Conservation (phyloP, 1,140 invertebrate genomes). For the Lutraria rhynchaena region DNA sequence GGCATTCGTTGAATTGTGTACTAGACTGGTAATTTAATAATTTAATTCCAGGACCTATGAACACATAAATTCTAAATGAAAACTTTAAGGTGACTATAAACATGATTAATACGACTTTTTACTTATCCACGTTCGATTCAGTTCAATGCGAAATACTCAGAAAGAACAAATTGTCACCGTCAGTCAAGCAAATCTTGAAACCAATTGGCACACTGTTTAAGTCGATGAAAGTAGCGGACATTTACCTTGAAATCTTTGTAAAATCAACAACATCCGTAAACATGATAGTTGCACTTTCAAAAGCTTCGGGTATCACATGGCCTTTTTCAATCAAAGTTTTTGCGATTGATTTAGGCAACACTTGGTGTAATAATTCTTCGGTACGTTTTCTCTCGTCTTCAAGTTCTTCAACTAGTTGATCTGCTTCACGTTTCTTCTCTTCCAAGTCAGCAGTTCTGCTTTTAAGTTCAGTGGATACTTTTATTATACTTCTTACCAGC, state of each 20-base stretch:
- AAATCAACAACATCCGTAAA: slow-evolving; percentile 92
- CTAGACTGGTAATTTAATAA: too few species aligned
- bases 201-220: too few species aligned
- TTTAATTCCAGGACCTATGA: too few species aligned
- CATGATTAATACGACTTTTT: too few species aligned
- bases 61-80: too few species aligned
- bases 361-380: slow-evolving; percentile 38
- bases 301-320: slow-evolving; percentile 25
- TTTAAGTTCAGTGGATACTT: slow-evolving; percentile 16
- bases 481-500: slow-evolving; percentile 38
- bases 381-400: slow-evolving; percentile 41
- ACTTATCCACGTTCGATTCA: too few species aligned
- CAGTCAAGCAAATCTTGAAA: too few species aligned
- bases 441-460: slow-evolving; percentile 23
- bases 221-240: too few species aligned
- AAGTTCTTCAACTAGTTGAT: neutral
- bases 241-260: slow-evolving; percentile 85
- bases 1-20: too few species aligned
- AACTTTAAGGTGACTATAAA: too few species aligned
- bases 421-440: slow-evolving; percentile 7
- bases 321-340: slow-evolving; percentile 18
- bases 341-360: slow-evolving; percentile 50
- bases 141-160: too few species aligned
- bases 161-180: too few species aligned
- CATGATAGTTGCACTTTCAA: slow-evolving; percentile 80